Evolutionary conservation across 2,888 invertebrate species (phyloP).

Genomic region (Pyralis farinalis): DNA sequence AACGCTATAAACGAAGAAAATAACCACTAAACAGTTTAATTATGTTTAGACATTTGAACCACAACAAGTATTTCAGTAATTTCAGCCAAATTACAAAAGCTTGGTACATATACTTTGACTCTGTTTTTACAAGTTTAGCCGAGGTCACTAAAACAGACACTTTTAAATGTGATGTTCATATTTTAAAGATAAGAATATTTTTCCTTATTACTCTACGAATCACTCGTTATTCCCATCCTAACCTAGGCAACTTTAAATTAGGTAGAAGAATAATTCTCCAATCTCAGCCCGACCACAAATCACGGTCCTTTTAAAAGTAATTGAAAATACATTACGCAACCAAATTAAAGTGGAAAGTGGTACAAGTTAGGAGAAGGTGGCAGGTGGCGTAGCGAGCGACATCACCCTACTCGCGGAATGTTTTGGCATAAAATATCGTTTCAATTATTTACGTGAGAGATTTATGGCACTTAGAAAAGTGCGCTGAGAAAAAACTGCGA

Average conservation of each 20-base stretch:
- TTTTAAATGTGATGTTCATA: too few relatives aligned
- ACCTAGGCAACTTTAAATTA: slow-evolving; percentile 61
- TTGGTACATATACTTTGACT: too few relatives aligned
- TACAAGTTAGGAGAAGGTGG: slow-evolving; percentile 73
- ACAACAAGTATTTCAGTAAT: too few relatives aligned
- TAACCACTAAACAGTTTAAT: too few relatives aligned
- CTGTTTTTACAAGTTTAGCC: too few relatives aligned
- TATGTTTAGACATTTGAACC: too few relatives aligned
- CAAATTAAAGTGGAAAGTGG: slow-evolving; percentile 80
- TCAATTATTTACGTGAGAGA: slow-evolving; percentile 82
- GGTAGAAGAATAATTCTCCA: slow-evolving; percentile 65
- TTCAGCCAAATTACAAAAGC: too few relatives aligned
- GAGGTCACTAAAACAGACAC: too few relatives aligned
- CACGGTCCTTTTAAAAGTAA: slow-evolving; percentile 73
- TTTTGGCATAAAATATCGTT: slow-evolving; percentile 82
- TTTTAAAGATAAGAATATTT: too few relatives aligned
- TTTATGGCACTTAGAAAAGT: slow-evolving; percentile 80
- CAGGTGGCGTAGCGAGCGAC: slow-evolving; percentile 64
- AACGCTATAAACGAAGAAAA: too few relatives aligned
- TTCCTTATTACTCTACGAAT: not conserved
- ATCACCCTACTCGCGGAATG: slow-evolving; percentile 72
- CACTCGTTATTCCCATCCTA: slow-evolving; percentile 10
- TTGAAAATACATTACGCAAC: slow-evolving; percentile 81
- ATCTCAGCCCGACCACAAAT: slow-evolving; percentile 74
- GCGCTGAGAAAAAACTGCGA: slow-evolving; percentile 77